A percentile compares a stretch with the other conserved stretches of the same genome.
Evolutionary conservation across 2,888 invertebrate genomes (phyloP).

Genomic region (Abscondita cerata): DNA sequence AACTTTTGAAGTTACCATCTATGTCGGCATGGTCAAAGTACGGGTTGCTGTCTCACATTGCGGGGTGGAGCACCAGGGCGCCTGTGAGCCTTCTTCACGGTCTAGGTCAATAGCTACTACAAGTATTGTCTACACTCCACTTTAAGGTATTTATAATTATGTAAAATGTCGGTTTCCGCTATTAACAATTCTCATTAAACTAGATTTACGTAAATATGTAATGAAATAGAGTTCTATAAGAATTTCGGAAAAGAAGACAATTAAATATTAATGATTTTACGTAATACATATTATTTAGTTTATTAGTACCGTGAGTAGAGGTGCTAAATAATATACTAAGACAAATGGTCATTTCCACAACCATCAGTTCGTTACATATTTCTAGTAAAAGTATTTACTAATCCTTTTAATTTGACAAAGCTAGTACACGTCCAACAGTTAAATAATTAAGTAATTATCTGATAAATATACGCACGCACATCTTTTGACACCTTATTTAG

Average conservation of each 20-base stretch:
- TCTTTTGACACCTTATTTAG: no score
- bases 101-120: conserved; percentile 43
- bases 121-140: neutral
- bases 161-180: no score
- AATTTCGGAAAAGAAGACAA: conserved; percentile 1
- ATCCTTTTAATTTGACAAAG: no score
- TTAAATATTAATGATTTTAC: conserved; percentile 18
- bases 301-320: conserved; percentile 23
- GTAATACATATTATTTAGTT: conserved; percentile 21
- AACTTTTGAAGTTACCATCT: conserved; percentile 20
- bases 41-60: conserved; percentile 48
- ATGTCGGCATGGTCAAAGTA: conserved; percentile 38
- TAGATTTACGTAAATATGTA: no score
- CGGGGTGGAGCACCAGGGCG: conserved; percentile 57
- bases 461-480: no score
- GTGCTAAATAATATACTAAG: conserved; percentile 16
- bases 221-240: no score
- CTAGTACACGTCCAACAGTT: no score
- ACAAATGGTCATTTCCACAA: conserved; percentile 26
- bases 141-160: neutral
- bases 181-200: no score
- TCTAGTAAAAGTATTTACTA: no score
- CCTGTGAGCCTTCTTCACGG: conserved; percentile 53
- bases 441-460: no score
- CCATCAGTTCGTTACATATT: no score